phyloP scores from a whole-genome alignment of 2,797 vertebrate genomes.

The Pangasius krempfi region DNA sequence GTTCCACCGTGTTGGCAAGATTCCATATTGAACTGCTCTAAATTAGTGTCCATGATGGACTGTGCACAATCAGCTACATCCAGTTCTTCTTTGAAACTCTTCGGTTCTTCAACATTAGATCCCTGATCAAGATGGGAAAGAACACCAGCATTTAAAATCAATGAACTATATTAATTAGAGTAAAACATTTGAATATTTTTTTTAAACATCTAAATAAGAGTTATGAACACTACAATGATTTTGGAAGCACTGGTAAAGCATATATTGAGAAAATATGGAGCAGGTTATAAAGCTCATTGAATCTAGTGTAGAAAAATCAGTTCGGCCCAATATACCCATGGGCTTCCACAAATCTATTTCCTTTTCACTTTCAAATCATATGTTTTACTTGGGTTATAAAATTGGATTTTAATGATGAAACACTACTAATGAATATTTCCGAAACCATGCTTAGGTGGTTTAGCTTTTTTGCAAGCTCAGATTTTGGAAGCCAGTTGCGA shows the following conservation, averaged over 20 bases:
- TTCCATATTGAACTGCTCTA: not conserved
- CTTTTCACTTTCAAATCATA: not conserved
- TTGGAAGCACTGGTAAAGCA: not conserved
- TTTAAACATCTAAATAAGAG: not conserved
- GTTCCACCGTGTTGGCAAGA: not conserved
- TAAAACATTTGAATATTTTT: not conserved
- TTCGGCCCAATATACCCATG: not conserved
- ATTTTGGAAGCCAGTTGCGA: conserved; percentile 41
- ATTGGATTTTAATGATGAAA: not conserved
- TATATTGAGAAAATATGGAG: not conserved
- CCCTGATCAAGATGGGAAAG: conserved; percentile 21
- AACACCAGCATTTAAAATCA: not conserved
- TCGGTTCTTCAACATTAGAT: not conserved
- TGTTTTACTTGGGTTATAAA: not conserved
- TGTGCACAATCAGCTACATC: conserved; percentile 8
- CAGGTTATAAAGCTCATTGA: not conserved
- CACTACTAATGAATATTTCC: not conserved
- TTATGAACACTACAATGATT: not conserved
- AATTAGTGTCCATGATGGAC: conserved; percentile 2
- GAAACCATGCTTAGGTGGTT: not conserved
- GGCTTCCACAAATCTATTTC: not conserved
- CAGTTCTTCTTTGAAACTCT: conserved; percentile 11
- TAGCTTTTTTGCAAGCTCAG: not conserved
- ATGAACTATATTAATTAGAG: not conserved
- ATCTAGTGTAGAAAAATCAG: not conserved